A percentile compares a stretch with the other conserved stretches of the same genome.
Evolutionary conservation across 2,888 invertebrate species (phyloP).

Genomic region (Drosophila kanekoi): DNA sequence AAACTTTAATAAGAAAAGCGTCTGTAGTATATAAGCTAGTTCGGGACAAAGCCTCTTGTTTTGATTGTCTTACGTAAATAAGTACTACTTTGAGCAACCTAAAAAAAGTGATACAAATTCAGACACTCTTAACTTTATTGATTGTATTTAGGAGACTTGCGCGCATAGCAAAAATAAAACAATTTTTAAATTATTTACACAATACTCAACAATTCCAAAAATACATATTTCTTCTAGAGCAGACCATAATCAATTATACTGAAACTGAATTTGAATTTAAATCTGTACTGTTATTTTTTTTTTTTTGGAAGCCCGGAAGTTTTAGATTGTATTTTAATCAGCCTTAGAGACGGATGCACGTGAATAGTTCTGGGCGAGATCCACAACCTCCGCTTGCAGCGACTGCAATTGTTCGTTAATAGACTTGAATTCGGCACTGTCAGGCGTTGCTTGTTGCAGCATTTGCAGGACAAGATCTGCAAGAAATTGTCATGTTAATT

Average conservation of each 20-base stretch:
- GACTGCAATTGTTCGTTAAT: conserved; percentile 84
- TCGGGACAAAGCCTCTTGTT: conserved; percentile 9
- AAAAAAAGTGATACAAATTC: conserved; percentile 56
- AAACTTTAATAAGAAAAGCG: conserved; percentile 11
- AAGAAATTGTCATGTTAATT: not conserved
- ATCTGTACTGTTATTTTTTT: not conserved
- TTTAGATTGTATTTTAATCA: conserved; percentile 57
- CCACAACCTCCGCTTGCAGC: conserved; percentile 72
- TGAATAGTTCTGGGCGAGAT: conserved; percentile 77
- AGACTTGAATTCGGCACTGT: conserved; percentile 86
- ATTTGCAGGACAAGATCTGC: conserved; percentile 89
- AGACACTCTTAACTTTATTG: conserved; percentile 53
- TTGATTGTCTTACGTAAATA: conserved; percentile 12
- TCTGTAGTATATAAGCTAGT: conserved; percentile 15
- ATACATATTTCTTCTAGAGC: conserved; percentile 22
- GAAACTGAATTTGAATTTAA: conserved; percentile 3
- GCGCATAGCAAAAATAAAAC: conserved; percentile 64
- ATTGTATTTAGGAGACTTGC: conserved; percentile 53
- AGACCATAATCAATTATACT: conserved; percentile 56
- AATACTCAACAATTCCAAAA: conserved; percentile 46
- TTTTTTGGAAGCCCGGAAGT: conserved; percentile 1
- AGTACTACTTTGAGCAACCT: conserved; percentile 19
- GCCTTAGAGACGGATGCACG: conserved; percentile 80
- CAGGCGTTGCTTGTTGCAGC: conserved; percentile 86
- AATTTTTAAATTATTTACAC: conserved; percentile 56